Conservation (phyloP, 2,113 vertebrate genomes). For the Bothrops jararaca region DNA sequence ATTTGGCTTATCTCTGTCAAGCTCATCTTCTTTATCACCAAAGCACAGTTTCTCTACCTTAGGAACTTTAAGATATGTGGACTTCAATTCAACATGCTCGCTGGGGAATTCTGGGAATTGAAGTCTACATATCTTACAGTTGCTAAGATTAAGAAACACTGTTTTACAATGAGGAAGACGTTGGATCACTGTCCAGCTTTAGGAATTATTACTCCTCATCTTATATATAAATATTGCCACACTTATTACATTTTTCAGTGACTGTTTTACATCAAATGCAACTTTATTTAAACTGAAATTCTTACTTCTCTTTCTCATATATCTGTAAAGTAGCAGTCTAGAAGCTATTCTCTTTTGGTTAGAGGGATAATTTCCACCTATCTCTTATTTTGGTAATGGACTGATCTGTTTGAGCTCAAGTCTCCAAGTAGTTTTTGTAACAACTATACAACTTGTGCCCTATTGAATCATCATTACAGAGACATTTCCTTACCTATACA, state of each 20-base stretch:
- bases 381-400: not conserved
- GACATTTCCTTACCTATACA: not conserved
- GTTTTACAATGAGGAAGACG: not conserved
- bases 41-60: not conserved
- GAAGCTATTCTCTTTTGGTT: not conserved
- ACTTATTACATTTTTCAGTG: not conserved
- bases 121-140: not conserved
- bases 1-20: not conserved
- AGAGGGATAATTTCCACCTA: not conserved
- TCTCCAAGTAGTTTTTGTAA: not conserved
- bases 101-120: not conserved
- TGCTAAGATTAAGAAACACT: not conserved
- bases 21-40: not conserved
- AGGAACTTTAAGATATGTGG: not conserved
- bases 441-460: not conserved
- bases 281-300: not conserved
- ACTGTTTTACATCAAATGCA: not conserved
- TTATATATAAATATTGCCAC: not conserved
- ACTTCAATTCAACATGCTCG: not conserved
- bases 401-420: not conserved
- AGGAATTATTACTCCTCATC: not conserved
- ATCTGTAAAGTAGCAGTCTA: not conserved
- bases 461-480: not conserved
- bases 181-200: not conserved
- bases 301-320: not conserved